Percentiles rank a stretch among this genome's conserved stretches.
Evolutionary conservation across 2,888 invertebrate genomes (phyloP).

Genomic region (Camptogramma bilineatum): DNA sequence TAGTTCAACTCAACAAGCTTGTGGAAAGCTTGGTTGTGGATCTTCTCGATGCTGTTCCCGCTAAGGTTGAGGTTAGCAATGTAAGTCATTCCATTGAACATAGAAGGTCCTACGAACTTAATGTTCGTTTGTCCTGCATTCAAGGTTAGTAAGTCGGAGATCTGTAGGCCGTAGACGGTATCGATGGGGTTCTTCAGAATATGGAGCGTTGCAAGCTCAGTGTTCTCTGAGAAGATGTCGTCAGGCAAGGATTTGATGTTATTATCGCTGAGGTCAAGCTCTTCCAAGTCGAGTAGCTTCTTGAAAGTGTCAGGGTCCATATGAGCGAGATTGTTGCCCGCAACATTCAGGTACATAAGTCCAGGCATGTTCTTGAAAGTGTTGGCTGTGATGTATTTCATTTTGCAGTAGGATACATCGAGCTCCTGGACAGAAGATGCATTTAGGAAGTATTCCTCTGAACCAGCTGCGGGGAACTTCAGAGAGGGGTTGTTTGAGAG

Average conservation of each 20-base stretch:
- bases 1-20: constrained; percentile 88
- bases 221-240: constrained; percentile 88
- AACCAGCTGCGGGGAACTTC: constrained; percentile 71
- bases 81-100: constrained; percentile 87
- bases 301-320: constrained; percentile 87
- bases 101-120: constrained; percentile 86
- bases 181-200: constrained; percentile 89
- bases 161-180: constrained; percentile 86
- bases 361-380: constrained; percentile 88
- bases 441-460: constrained; percentile 83
- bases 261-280: constrained; percentile 90
- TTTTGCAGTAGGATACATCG: constrained; percentile 89
- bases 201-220: constrained; percentile 88
- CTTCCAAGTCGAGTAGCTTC: constrained; percentile 87
- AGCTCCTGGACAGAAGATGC: constrained; percentile 89
- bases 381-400: constrained; percentile 87
- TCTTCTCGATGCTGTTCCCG: constrained; percentile 88
- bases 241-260: constrained; percentile 86
- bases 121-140: constrained; percentile 90
- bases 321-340: constrained; percentile 87
- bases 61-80: constrained; percentile 89
- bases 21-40: constrained; percentile 89
- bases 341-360: constrained; percentile 88
- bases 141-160: constrained; percentile 87
- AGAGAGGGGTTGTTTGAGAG: constrained; percentile 87